Evolutionary conservation across 2,888 invertebrate genomes (phyloP), one percentile per base, ranked within the genome.

Genomic region (Drosophila suboccidentalis): DNA sequence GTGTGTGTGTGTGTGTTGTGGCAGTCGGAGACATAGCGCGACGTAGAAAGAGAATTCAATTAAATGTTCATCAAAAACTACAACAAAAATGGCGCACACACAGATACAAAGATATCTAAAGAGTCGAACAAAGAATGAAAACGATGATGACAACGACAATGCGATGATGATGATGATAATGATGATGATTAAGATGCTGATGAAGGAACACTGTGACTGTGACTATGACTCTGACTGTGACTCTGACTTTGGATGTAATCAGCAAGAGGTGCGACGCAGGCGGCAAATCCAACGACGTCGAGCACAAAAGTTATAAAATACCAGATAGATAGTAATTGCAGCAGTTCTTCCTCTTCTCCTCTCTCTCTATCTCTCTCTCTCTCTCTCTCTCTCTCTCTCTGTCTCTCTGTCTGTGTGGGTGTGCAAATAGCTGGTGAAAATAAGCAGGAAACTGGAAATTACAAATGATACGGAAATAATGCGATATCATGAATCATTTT

Each of bases 401-500:
- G 15, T 69, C n/a, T 54, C 13, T 50, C n/a, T 62, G 43, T 46
- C n/a, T 66, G 54, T 38, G 54, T 55, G 66, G 38, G 66, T 57
- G 71, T 60, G 51, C 44, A 62, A 58, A 43, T 64, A 61, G 39
- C 41, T 64, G 75, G 72, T 57, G 76, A 80, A 89, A 89, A 89
- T 87, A 89, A 89, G 85, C 79, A 89, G 89, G 87, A 89, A 89
- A 89, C 85, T 85, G 85, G 84, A 85, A 85, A 85, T 85, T 85
- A 89, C 85, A 85, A 85, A 85, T 85, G 85, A 85, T 85, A 89
- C 85, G 85, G 85, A 89, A 85, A 85, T 85, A 85, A 85, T 85
- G 89, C 89, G 89, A 87, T 89, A 85, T 87, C 85, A 85, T 85
- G 85, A 85, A 85, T 85, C 89, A 85, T 85, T 85, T 85, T 89